phyloP scores from a whole-genome alignment of 2,888 invertebrate genomes.

The Tethea ocularis region DNA sequence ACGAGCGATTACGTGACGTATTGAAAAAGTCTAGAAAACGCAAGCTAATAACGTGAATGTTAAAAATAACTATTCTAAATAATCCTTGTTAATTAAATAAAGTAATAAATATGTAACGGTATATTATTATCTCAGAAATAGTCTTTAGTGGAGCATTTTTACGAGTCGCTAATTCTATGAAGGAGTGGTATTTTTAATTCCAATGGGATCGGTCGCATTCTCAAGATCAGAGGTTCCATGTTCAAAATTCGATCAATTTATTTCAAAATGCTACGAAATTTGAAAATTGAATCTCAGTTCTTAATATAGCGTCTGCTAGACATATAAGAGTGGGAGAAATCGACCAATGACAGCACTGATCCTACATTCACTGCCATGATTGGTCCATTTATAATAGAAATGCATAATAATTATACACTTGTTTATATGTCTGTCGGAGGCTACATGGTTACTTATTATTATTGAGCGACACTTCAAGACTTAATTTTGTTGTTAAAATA shows the following conservation, averaged over 20 bases:
- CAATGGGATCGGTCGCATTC: conserved; percentile 77
- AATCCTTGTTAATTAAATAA: conserved; percentile 70
- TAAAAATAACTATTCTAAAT: conserved; percentile 59
- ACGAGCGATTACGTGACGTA: conserved; percentile 68
- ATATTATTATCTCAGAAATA: conserved; percentile 56
- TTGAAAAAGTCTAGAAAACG: conserved; percentile 44
- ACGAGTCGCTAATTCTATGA: conserved; percentile 81
- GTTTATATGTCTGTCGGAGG: conserved; percentile 82
- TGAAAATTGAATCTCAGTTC: conserved; percentile 74
- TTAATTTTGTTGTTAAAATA: conserved; percentile 64
- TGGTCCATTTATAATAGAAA: conserved; percentile 80
- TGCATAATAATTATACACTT: conserved; percentile 72
- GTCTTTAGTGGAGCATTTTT: conserved; percentile 70
- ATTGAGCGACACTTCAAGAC: conserved; percentile 83
- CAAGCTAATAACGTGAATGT: conserved; percentile 54
- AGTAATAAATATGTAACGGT: conserved; percentile 64
- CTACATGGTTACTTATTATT: conserved; percentile 74
- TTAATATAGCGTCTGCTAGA: conserved; percentile 77
- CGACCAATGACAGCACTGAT: conserved; percentile 82
- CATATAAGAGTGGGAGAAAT: conserved; percentile 77
- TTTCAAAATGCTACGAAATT: conserved; percentile 44
- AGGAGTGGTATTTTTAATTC: conserved; percentile 64
- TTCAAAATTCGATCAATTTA: conserved; percentile 54
- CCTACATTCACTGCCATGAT: conserved; percentile 78
- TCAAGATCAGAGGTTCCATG: conserved; percentile 75